These are phyloP conservation scores for Apaloderma vittatum DNA, from an alignment of 2,113 vertebrate species.

Conservation along the genomic window DNA sequence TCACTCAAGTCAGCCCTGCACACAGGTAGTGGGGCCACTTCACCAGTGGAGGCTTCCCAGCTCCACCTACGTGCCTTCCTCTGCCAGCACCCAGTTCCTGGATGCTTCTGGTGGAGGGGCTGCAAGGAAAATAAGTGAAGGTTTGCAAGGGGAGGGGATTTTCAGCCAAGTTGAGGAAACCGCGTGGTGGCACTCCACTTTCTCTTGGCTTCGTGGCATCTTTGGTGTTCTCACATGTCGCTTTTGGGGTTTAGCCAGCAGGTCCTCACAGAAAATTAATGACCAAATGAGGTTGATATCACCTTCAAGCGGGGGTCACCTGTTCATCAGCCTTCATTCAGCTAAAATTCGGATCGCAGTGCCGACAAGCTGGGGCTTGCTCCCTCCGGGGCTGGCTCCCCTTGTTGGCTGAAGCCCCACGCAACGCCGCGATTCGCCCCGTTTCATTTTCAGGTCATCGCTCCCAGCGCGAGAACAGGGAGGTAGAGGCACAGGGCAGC, in stretches of 20 bases:
- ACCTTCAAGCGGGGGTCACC: neutral
- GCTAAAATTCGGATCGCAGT: neutral
- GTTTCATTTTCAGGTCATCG: neutral
- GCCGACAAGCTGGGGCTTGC: fast-evolving
- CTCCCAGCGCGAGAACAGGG: neutral
- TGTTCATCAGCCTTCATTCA: neutral
- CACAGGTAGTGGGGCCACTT: neutral
- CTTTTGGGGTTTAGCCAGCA: neutral
- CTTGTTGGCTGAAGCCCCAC: neutral
- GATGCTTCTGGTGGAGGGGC: neutral
- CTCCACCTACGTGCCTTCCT: neutral
- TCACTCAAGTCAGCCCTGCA: neutral
- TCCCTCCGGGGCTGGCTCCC: neutral
- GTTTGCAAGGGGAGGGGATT: neutral
- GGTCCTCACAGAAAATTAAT: neutral
- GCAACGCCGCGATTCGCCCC: fast-evolving
- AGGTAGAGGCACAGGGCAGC: neutral
- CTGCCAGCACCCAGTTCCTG: neutral
- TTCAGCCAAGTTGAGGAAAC: neutral
- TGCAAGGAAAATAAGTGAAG: neutral
- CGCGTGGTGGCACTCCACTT: neutral
- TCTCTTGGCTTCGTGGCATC: neutral
- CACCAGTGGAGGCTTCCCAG: neutral
- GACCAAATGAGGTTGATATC: neutral
- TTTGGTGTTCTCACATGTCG: neutral